phyloP scores from a whole-genome alignment of 2,888 invertebrate species.

The Chirona hameri region DNA sequence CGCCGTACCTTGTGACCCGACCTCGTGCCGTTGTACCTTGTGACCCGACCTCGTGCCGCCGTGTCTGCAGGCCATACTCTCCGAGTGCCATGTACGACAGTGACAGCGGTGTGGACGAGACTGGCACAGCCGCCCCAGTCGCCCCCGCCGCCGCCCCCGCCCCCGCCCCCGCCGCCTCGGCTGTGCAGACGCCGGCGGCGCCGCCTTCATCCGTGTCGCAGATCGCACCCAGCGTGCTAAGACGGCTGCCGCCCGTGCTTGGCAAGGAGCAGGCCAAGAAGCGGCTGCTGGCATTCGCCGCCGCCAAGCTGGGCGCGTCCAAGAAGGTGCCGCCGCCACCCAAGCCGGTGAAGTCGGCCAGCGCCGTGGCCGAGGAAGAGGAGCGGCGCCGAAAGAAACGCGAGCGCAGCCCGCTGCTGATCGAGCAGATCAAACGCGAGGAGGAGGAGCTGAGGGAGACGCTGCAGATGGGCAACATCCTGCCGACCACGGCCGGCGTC shows the following conservation, averaged over 20 bases:
- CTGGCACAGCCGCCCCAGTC: too few relatives aligned
- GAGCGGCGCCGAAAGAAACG: slow-evolving; percentile 7
- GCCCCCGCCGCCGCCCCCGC: neutral
- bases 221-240: neutral
- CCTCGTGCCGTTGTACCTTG: too few relatives aligned
- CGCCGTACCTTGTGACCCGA: too few relatives aligned
- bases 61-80: neutral
- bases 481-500: neutral
- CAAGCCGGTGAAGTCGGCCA: neutral
- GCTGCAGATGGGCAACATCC: neutral
- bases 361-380: neutral
- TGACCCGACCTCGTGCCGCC: too few relatives aligned
- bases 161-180: neutral
- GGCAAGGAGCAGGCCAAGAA: slow-evolving; percentile 49
- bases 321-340: neutral
- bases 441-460: slow-evolving; percentile 12
- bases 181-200: neutral
- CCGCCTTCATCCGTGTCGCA: neutral
- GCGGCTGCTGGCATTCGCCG: slow-evolving; percentile 47
- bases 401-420: slow-evolving; percentile 22
- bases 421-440: slow-evolving; percentile 23
- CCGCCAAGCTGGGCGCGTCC: neutral
- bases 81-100: slow-evolving; percentile 25
- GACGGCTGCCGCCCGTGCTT: slow-evolving; percentile 41
- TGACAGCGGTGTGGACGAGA: slow-evolving; percentile 10